Conservation (phyloP, 2,113 vertebrate species). For the Callipepla squamata region DNA sequence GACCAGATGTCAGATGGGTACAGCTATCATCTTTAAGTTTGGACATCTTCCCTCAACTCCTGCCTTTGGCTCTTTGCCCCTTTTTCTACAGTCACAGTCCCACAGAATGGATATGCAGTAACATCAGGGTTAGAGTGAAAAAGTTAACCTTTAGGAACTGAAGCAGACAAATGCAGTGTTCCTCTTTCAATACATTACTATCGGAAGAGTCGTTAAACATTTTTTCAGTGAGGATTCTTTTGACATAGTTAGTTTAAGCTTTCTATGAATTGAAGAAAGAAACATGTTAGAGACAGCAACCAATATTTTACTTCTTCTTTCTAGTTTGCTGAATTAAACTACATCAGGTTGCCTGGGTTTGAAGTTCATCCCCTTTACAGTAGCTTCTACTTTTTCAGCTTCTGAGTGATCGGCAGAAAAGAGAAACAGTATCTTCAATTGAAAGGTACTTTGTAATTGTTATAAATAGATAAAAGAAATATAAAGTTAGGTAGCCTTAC, state of each 20-base stretch:
- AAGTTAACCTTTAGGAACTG: background rate
- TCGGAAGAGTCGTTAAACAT: background rate
- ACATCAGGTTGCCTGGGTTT: background rate
- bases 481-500: background rate
- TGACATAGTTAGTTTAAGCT: background rate
- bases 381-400: background rate
- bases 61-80: background rate
- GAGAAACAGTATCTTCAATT: background rate
- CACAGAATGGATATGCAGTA: background rate
- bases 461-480: background rate
- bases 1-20: background rate
- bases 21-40: background rate
- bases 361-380: too few species aligned
- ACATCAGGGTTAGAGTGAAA: accelerated
- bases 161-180: background rate
- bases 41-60: background rate
- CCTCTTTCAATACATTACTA: background rate
- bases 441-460: background rate
- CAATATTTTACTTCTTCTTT: background rate
- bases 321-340: background rate
- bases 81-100: background rate
- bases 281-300: background rate
- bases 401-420: background rate
- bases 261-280: background rate
- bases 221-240: background rate